Evolutionary conservation across 1,140 invertebrate genomes (phyloP).

Genomic region (Sinella curviseta): DNA sequence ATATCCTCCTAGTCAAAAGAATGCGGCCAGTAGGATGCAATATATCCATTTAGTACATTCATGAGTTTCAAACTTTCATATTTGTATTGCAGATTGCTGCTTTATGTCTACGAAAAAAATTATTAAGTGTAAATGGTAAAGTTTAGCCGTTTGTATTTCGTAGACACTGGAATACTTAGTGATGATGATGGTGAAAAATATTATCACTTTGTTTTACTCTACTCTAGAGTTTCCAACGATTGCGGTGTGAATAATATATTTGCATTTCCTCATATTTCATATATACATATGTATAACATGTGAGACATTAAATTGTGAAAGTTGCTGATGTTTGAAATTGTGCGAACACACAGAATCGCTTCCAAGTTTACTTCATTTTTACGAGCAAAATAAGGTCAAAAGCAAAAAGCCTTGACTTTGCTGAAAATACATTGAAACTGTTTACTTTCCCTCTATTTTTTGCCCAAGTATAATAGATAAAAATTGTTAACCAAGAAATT

Average conservation of each 20-base stretch:
- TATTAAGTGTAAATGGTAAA: neutral
- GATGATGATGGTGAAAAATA: too few relatives aligned
- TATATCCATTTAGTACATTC: neutral
- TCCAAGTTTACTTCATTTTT: neutral
- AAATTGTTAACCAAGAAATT: neutral
- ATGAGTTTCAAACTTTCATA: neutral
- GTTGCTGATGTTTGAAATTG: neutral
- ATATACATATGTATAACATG: neutral
- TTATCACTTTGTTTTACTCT: too few relatives aligned
- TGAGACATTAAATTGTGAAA: neutral
- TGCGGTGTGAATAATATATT: neutral
- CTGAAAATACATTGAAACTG: neutral
- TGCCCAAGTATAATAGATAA: neutral
- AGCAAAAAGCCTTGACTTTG: neutral
- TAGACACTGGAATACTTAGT: neutral
- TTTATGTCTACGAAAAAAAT: neutral
- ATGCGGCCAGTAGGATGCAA: neutral
- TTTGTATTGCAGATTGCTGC: neutral
- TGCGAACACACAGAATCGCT: neutral
- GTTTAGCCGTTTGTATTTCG: neutral
- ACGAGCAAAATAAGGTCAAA: neutral
- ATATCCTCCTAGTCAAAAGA: neutral
- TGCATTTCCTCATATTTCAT: neutral
- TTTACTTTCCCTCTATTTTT: neutral
- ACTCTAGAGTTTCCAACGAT: too few relatives aligned